A percentile compares a stretch with the other conserved stretches of the same genome.
phyloP scores from a whole-genome alignment of 2,113 vertebrate genomes.

The Colossoma macropomum region DNA sequence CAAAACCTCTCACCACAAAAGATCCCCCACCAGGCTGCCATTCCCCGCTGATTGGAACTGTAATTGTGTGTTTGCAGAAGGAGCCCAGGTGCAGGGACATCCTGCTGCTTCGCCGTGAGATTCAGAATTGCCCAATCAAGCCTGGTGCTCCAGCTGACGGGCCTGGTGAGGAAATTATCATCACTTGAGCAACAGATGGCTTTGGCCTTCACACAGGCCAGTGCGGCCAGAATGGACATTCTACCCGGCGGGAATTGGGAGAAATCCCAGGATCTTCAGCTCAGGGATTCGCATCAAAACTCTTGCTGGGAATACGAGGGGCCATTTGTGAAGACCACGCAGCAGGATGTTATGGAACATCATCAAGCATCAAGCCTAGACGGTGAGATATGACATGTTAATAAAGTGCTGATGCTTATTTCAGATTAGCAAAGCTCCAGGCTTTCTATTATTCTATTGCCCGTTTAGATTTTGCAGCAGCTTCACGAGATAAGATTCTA shows the following conservation, averaged over 20 bases:
- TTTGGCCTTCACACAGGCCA: conserved; percentile 45
- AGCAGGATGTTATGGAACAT: neutral
- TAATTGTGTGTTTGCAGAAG: conserved; percentile 57
- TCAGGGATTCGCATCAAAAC: neutral
- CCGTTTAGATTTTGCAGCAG: neutral
- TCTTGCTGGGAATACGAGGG: neutral
- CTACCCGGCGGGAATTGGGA: conserved; percentile 35
- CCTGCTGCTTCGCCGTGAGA: conserved; percentile 51
- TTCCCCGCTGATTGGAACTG: conserved; percentile 56
- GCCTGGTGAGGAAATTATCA: conserved; percentile 59
- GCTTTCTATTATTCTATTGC: neutral
- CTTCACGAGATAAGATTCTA: conserved; percentile 9
- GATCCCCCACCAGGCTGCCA: conserved; percentile 42
- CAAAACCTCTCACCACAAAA: conserved; percentile 41
- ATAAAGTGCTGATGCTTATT: neutral
- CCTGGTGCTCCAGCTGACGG: conserved; percentile 55
- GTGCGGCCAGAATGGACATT: conserved; percentile 36
- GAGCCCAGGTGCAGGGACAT: conserved; percentile 58
- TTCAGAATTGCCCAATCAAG: conserved; percentile 62
- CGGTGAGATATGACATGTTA: neutral
- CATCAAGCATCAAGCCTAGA: neutral
- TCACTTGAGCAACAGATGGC: conserved; percentile 60
- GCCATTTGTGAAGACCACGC: neutral
- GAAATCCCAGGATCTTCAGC: conserved; percentile 31
- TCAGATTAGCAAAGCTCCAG: neutral